Percentiles rank a stretch among this genome's conserved stretches.
phyloP scores from a whole-genome alignment of 1,140 invertebrate genomes.

The Apocrypta bakeri region DNA sequence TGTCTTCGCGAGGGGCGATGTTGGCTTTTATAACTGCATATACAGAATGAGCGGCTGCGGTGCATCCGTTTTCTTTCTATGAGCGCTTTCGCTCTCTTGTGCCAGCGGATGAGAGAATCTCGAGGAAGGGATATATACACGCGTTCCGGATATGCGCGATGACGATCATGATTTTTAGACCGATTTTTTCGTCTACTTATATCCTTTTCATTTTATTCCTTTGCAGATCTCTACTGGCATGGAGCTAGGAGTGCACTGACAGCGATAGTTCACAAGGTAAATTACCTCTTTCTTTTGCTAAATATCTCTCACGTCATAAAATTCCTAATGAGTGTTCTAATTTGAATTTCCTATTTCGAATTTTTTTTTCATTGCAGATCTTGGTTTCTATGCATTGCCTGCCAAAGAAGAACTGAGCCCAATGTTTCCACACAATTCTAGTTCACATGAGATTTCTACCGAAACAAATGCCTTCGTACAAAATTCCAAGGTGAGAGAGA shows the following conservation, averaged over 20 bases:
- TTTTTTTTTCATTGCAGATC: conserved; percentile 68
- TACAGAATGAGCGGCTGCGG: neutral
- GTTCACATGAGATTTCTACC: conserved; percentile 78
- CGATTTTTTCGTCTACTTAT: neutral
- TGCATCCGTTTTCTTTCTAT: neutral
- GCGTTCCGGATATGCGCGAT: neutral
- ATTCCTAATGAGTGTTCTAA: too few species aligned
- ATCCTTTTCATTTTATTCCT: conserved; percentile 38
- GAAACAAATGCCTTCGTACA: conserved; percentile 79
- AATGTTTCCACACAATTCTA: conserved; percentile 79
- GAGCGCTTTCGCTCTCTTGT: neutral
- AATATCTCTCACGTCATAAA: too few species aligned
- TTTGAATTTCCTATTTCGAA: neutral
- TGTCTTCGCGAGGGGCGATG: neutral
- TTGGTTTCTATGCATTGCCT: conserved; percentile 78
- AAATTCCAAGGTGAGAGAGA: conserved; percentile 74
- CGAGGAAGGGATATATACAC: neutral
- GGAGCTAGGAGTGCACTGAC: conserved; percentile 75
- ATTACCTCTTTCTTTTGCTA: conserved; percentile 45
- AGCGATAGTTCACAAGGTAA: conserved; percentile 74
- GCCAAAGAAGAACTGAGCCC: conserved; percentile 79
- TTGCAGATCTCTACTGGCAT: conserved; percentile 74
- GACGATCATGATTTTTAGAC: neutral
- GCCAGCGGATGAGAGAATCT: neutral
- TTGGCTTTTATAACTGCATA: neutral